Conservation (phyloP, 2,888 invertebrate genomes). For the Amorpha juglandis region DNA sequence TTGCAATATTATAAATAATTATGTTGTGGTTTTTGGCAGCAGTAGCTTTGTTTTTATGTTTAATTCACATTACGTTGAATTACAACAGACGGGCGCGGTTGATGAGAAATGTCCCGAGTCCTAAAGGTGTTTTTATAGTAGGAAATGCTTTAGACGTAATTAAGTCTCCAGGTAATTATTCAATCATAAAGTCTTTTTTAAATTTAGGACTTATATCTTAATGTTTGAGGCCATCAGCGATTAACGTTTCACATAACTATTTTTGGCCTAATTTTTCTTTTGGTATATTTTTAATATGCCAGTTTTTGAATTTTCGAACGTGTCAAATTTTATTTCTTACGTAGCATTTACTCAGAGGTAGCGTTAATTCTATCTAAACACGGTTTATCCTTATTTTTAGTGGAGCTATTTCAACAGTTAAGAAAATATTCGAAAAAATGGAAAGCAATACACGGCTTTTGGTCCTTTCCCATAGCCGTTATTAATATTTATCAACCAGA, state of each 20-base stretch:
- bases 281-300: too few species aligned
- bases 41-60: neutral
- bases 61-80: conserved; percentile 39
- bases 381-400: conserved; percentile 40
- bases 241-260: too few species aligned
- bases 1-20: neutral
- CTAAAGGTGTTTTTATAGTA: conserved; percentile 48
- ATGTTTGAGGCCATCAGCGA: too few species aligned
- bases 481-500: conserved; percentile 70
- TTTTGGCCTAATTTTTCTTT: too few species aligned
- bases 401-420: conserved; percentile 55
- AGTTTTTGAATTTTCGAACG: too few species aligned
- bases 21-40: neutral
- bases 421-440: conserved; percentile 44
- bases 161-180: conserved; percentile 47
- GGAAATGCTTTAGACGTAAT: conserved; percentile 50
- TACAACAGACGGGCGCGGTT: conserved; percentile 51
- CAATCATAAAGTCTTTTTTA: too few species aligned
- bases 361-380: too few species aligned
- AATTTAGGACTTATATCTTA: too few species aligned
- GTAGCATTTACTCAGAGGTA: too few species aligned
- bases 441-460: conserved; percentile 56
- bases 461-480: conserved; percentile 49
- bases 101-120: conserved; percentile 55
- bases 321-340: too few species aligned